Conservation (phyloP, 2,113 vertebrate genomes). For the Patagioenas fasciata region DNA sequence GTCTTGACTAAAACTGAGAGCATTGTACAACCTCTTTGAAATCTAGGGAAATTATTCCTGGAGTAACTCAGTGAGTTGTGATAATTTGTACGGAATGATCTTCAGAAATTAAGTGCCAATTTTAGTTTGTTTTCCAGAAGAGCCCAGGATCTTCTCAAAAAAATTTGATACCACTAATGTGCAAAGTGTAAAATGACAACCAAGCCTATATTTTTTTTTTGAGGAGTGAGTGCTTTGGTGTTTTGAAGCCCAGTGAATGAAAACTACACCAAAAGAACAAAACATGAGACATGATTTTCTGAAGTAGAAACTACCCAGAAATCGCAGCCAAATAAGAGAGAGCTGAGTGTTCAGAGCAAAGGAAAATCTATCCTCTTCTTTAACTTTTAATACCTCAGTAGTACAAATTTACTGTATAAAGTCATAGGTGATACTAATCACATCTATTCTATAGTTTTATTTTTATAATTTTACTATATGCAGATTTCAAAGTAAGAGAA, state of each 20-base stretch:
- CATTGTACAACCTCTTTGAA: neutral
- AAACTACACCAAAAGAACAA: neutral
- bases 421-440: neutral
- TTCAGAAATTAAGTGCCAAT: neutral
- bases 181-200: neutral
- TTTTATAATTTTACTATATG: neutral
- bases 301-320: neutral
- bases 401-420: neutral
- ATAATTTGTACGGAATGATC: accelerated
- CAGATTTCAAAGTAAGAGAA: neutral
- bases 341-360: neutral
- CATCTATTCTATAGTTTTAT: neutral
- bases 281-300: neutral
- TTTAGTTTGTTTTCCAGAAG: neutral
- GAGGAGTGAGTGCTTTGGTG: neutral
- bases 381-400: neutral
- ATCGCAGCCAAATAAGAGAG: neutral
- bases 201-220: neutral
- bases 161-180: neutral
- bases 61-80: neutral
- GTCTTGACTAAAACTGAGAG: neutral
- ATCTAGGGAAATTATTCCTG: neutral
- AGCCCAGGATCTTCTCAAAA: neutral
- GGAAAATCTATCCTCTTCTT: neutral
- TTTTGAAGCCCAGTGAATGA: neutral